A percentile compares a stretch with the other conserved stretches of the same genome.
Conservation (phyloP, 2,888 invertebrate genomes). For the Sphaerophoria rueppellii region DNA sequence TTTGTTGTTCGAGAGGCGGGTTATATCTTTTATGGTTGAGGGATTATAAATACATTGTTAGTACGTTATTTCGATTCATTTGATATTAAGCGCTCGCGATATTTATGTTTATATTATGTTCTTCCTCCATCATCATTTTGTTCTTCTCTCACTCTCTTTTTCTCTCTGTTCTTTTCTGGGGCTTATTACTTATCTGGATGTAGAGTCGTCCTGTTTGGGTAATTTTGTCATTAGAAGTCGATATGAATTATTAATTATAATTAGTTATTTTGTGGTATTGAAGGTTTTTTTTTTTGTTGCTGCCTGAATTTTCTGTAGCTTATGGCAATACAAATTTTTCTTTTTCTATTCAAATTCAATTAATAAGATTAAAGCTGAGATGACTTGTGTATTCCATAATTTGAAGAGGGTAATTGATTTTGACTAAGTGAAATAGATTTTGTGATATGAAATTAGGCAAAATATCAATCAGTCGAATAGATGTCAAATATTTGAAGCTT, state of each 20-base stretch:
- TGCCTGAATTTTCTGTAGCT: neutral
- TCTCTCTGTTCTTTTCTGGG: neutral
- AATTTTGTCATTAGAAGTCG: constrained; percentile 30
- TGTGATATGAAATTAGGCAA: neutral
- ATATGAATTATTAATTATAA: constrained; percentile 53
- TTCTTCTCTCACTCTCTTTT: constrained; percentile 1
- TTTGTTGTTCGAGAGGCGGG: neutral
- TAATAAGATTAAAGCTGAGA: constrained; percentile 14
- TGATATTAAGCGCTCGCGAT: constrained; percentile 31
- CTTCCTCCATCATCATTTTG: neutral
- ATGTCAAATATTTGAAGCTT: neutral
- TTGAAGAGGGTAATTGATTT: constrained; percentile 31
- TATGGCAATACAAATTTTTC: neutral
- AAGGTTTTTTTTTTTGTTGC: constrained; percentile 19
- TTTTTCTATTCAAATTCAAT: constrained; percentile 19
- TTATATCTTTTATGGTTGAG: constrained; percentile 46
- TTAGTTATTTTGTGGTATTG: constrained; percentile 40
- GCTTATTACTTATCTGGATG: neutral
- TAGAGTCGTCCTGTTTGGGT: constrained; percentile 16
- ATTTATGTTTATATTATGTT: constrained; percentile 49
- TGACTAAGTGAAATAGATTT: constrained; percentile 30
- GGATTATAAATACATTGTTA: constrained; percentile 67
- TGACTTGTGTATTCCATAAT: constrained; percentile 25
- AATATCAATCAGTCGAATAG: neutral
- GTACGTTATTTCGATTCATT: constrained; percentile 57